phyloP scores from a whole-genome alignment of 2,113 vertebrate species.

The Elanus axillaris region DNA sequence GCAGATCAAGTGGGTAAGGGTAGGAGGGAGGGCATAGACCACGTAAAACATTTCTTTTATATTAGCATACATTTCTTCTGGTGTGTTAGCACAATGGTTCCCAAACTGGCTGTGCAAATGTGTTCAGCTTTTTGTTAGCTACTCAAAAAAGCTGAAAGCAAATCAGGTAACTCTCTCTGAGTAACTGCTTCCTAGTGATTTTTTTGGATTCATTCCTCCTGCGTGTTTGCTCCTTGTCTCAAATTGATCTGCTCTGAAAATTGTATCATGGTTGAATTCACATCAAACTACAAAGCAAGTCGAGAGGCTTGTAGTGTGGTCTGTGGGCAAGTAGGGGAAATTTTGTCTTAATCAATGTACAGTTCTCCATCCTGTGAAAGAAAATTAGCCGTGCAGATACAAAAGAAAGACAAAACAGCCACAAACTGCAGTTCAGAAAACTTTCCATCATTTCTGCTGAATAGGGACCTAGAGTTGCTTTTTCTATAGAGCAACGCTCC shows the following conservation, averaged over 20 bases:
- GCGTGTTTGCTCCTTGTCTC: not conserved
- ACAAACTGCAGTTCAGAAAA: slow-evolving; percentile 28
- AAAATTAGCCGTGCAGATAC: slow-evolving; percentile 14
- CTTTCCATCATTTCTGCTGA: slow-evolving; percentile 54
- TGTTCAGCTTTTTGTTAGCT: not conserved
- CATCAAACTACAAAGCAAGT: slow-evolving; percentile 12
- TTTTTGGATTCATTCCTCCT: slow-evolving; percentile 7
- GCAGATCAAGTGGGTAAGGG: not conserved
- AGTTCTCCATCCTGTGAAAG: slow-evolving; percentile 46
- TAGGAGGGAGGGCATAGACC: not conserved
- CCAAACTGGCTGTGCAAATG: not conserved
- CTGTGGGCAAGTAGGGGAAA: slow-evolving; percentile 4
- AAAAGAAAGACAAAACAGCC: slow-evolving; percentile 49
- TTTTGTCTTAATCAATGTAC: slow-evolving; percentile 47
- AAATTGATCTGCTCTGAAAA: slow-evolving; percentile 36
- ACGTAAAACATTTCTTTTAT: not conserved
- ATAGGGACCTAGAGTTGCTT: slow-evolving; percentile 18
- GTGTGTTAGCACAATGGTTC: not conserved
- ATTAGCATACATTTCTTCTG: not conserved
- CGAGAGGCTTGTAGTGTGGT: slow-evolving; percentile 9
- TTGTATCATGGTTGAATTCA: slow-evolving; percentile 57
- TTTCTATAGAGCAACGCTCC: slow-evolving; percentile 47
- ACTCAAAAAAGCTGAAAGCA: not conserved
- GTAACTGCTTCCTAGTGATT: not conserved
- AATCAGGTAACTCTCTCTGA: not conserved